Percentiles rank a stretch among this genome's conserved stretches.
phyloP scores from a whole-genome alignment of 2,888 invertebrate species.

The Calameuta filiformis region DNA sequence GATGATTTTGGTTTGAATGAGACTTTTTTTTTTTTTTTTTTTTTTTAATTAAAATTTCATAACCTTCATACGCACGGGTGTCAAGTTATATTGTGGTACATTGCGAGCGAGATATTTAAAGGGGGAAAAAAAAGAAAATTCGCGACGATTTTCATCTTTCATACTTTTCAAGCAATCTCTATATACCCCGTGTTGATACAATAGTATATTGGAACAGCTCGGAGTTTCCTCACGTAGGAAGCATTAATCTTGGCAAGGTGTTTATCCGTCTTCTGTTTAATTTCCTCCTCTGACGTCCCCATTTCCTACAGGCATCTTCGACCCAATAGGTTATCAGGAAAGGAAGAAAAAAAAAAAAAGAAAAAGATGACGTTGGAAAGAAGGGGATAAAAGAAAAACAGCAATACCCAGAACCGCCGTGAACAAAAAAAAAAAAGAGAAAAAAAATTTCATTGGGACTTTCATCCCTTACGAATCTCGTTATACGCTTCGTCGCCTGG shows the following conservation, averaged over 20 bases:
- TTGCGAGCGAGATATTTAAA: no score
- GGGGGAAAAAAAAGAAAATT: no score
- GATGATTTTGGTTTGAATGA: neutral
- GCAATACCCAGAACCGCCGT: neutral
- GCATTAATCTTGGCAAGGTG: conserved; percentile 55
- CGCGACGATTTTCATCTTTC: neutral
- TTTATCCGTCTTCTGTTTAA: conserved; percentile 62
- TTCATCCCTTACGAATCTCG: neutral
- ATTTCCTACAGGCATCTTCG: conserved; percentile 45
- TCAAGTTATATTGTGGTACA: no score
- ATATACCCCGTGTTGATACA: neutral
- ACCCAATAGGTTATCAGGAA: conserved; percentile 18
- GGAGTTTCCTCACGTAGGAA: conserved; percentile 25
- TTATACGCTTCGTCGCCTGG: neutral
- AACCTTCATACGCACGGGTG: neutral
- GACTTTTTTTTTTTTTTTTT: neutral
- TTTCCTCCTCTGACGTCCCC: conserved; percentile 57
- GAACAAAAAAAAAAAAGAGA: neutral
- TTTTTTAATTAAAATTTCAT: neutral
- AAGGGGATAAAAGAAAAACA: neutral
- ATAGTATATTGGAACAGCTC: neutral
- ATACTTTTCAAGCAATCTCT: neutral
- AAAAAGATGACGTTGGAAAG: neutral
- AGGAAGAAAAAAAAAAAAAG: conserved; percentile 4
- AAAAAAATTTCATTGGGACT: neutral